Evolutionary conservation across 2,113 vertebrate species (phyloP), one percentile per base, ranked within the genome.

Genomic region (Pelmatolapia mariae): DNA sequence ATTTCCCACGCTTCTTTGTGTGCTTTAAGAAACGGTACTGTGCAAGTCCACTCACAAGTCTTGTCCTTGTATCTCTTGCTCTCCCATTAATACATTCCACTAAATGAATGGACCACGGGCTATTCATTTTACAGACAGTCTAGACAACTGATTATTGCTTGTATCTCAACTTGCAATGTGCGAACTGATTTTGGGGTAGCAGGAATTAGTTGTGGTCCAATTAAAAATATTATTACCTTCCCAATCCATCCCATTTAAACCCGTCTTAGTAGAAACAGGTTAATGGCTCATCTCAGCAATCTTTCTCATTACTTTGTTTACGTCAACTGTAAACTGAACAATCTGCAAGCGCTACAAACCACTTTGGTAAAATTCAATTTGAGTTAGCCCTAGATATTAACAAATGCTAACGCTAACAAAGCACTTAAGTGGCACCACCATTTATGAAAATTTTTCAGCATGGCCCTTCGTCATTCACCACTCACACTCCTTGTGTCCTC

Each of bases 121-220:
- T 87, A 84, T 89, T 94, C 73, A 89, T 93, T 91, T 91, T 63
- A 54, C 57, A 91, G 78, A 24, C 59, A 66, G 86, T 92, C 90
- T 82, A 91, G 86, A 90, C 89, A 87, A 73, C 53, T 87, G 88
- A 93, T 91, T 86, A 89, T 33, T 19, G 76, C 22, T 33, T 83
- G 24, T 56, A 91, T 88, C 85, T 40, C 53, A 73, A 88, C 53
- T 84, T 63, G 79, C 88, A 88, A 83, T 83, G 86, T 90, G 82
- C 73, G 71, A 91, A 89, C 61, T 81, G 36, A 84, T 90, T 68
- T 83, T 82, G 47, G 56, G 63, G 82, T 68, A 79, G 53, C 66
- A 81, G 71, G 50, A 90, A 92, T 87, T 79, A 88, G 83, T 89
- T 90, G 85, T 66, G 63, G 18, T 26, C 66, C 79, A 91, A 87